A percentile compares a stretch with the other conserved stretches of the same genome.
These are phyloP conservation scores for Coptodon rendalli DNA, from an alignment of 2,113 vertebrate genomes.

Conservation along the genomic window DNA sequence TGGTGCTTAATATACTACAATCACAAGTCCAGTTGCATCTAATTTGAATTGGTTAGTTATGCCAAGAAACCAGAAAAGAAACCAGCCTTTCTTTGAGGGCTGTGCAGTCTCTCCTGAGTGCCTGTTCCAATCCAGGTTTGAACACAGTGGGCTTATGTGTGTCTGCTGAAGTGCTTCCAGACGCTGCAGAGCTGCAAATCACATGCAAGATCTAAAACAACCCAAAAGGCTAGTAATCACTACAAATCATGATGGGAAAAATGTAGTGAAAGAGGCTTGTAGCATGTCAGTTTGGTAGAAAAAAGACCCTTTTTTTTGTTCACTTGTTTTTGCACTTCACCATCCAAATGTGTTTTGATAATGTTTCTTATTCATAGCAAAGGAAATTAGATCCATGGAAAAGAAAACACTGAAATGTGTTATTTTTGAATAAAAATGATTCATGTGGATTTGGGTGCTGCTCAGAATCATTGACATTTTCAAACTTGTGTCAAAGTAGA, in stretches of 20 bases:
- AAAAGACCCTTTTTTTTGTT: background rate
- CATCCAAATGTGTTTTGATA: background rate
- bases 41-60: conserved; percentile 3
- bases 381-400: conserved; percentile 1
- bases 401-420: background rate
- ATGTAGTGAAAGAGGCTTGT: conserved; percentile 4
- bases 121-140: conserved; percentile 20
- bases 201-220: conserved; percentile 26
- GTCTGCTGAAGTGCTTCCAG: conserved; percentile 70
- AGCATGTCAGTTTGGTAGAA: conserved; percentile 20
- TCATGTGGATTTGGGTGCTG: conserved; percentile 7
- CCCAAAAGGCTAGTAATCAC: conserved; percentile 37
- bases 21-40: background rate
- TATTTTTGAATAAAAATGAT: conserved; percentile 1
- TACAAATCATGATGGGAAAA: conserved; percentile 30
- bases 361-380: background rate
- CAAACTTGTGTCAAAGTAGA: background rate
- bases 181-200: conserved; percentile 32
- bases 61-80: conserved; percentile 13
- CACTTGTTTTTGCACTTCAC: background rate
- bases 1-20: conserved; percentile 3
- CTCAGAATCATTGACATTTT: background rate
- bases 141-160: conserved; percentile 38
- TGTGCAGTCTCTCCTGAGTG: conserved; percentile 20
- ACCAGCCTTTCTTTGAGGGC: background rate